A percentile compares a stretch with the other conserved stretches of the same genome.
Conservation (phyloP, 2,797 vertebrate species). For the Pseudochirops corinnae region DNA sequence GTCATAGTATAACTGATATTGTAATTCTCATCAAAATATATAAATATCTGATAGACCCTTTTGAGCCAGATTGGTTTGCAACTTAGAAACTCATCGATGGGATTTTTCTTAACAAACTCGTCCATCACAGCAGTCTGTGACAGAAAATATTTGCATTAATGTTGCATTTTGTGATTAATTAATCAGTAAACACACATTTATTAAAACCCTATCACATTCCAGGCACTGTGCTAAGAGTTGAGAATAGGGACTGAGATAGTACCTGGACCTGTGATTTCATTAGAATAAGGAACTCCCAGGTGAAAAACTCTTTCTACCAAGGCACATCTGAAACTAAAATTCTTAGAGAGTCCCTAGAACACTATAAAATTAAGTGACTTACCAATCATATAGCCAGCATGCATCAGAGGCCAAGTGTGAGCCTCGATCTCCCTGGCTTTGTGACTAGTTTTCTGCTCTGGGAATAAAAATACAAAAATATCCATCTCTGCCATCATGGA, state of each 20-base stretch:
- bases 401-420: neutral
- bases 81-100: neutral
- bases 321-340: neutral
- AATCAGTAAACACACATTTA: neutral
- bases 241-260: neutral
- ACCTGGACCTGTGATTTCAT: neutral
- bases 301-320: neutral
- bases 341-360: neutral
- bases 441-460: neutral
- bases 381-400: neutral
- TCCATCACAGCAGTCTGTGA: neutral
- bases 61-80: neutral
- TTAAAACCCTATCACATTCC: neutral
- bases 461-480: neutral
- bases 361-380: neutral
- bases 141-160: neutral
- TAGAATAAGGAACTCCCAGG: neutral
- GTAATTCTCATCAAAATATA: constrained; percentile 34
- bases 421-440: neutral
- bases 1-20: constrained; percentile 4
- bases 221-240: neutral
- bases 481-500: neutral
- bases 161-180: neutral
- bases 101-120: constrained; percentile 3
- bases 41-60: constrained; percentile 10